Percentiles rank a stretch among this genome's conserved stretches.
These are phyloP conservation scores for Ammodytes dubius DNA, from an alignment of 2,113 vertebrate genomes.

Conservation along the genomic window DNA sequence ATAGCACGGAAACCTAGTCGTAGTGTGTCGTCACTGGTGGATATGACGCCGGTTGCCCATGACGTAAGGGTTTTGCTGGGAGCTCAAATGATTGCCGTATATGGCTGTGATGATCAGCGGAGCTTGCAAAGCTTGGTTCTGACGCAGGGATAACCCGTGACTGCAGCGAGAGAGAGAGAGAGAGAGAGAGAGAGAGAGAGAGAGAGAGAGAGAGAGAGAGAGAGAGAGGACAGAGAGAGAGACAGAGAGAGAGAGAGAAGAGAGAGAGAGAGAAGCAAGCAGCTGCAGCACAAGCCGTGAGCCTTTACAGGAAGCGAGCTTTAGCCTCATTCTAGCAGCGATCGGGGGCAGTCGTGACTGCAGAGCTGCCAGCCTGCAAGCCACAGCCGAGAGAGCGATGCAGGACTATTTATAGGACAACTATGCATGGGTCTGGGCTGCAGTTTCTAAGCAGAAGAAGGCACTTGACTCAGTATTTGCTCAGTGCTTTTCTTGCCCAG, in stretches of 20 bases:
- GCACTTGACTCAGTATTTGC: slow-evolving; percentile 28
- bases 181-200: slow-evolving; percentile 18
- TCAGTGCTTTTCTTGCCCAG: neutral
- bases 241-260: slow-evolving; percentile 13
- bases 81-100: slow-evolving; percentile 78
- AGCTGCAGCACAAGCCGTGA: slow-evolving; percentile 60
- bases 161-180: slow-evolving; percentile 47
- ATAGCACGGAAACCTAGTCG: slow-evolving; percentile 61
- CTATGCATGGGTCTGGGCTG: slow-evolving; percentile 36
- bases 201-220: neutral
- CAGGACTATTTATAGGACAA: slow-evolving; percentile 74
- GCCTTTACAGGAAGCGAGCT: slow-evolving; percentile 44
- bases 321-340: slow-evolving; percentile 32
- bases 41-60: slow-evolving; percentile 51
- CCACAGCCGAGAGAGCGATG: slow-evolving; percentile 46
- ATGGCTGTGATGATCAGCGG: slow-evolving; percentile 66
- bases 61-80: slow-evolving; percentile 60
- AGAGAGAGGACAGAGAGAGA: neutral
- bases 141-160: slow-evolving; percentile 75
- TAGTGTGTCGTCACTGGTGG: slow-evolving; percentile 70
- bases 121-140: slow-evolving; percentile 53
- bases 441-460: slow-evolving; percentile 60
- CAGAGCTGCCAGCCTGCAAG: slow-evolving; percentile 62
- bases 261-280: slow-evolving; percentile 11
- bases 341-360: slow-evolving; percentile 74